Evolutionary conservation across 2,113 vertebrate species (phyloP), one percentile per base, ranked within the genome.

Genomic region (Malaclemys terrapin): DNA sequence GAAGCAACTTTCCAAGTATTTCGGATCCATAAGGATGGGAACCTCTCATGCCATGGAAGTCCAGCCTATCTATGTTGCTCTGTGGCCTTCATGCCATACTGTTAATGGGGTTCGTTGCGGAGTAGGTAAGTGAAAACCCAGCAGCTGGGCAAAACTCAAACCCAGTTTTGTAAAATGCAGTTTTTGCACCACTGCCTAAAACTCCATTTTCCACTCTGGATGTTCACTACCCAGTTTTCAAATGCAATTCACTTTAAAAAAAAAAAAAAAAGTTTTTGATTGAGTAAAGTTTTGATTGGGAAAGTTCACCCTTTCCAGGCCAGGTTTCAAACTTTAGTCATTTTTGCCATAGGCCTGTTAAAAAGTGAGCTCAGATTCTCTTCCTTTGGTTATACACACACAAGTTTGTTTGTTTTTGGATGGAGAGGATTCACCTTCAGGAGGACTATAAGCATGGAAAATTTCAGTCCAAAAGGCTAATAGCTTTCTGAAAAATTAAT

Each of bases 261-360:
- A 45, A 42, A 42, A 45, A 45, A 45, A 45, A 45, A 45, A 6
- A 45, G 45, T 29, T 42, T 45, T 42, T 42, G 72, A 45, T 10
- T 25, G 72, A 22, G 19, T 22, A 81, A 93, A 72, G 53, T 54
- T 54, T 54, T 16, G 14, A 54, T 82, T 89, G 93, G 86, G 59
- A 49, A 85, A 91, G 84, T 14, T 10, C 86, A 89, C 25, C 50
- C 54, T 87, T 94, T 84, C 92, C 89, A 81, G 50, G 88, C 53
- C 72, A 80, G 45, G 82, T 94, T 88, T 96, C 57, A 96, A 96
- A 84, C 91, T 92, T 93, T 81, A 95, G 93, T 84, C 96, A 9
- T 52, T 96, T 87, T 45, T 88, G 53, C 90, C 87, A 87, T 89
- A 65, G n/a, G 79, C 83, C 91, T 80, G 49, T 93, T 95, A 79